Evolutionary conservation across 2,888 invertebrate species (phyloP).

Genomic region (Thalpophila matura): DNA sequence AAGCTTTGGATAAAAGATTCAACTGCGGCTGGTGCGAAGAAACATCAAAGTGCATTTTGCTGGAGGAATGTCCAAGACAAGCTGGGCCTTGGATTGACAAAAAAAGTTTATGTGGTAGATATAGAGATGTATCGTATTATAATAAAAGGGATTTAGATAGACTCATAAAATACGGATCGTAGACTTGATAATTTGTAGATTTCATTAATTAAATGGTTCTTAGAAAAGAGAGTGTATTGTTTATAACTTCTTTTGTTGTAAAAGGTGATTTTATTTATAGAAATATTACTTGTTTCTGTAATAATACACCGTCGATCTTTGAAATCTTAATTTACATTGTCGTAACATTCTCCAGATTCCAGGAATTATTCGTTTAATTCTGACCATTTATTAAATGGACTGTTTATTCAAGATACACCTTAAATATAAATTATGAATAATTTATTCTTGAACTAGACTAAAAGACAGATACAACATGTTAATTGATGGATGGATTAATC

Average conservation of each 20-base stretch:
- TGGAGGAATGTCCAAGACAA: conserved; percentile 65
- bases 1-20: conserved; percentile 61
- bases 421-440: too few species aligned
- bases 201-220: neutral
- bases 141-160: neutral
- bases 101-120: conserved; percentile 28
- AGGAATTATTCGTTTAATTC: too few species aligned
- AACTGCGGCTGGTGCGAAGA: conserved; percentile 69
- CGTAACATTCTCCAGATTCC: too few species aligned
- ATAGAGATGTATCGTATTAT: neutral
- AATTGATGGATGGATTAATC: too few species aligned
- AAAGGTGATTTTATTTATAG: neutral
- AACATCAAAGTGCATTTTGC: conserved; percentile 53
- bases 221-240: too few species aligned
- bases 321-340: too few species aligned
- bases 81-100: conserved; percentile 33
- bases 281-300: too few species aligned
- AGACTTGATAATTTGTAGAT: neutral
- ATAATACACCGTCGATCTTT: too few species aligned
- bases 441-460: too few species aligned
- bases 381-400: too few species aligned
- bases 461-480: too few species aligned
- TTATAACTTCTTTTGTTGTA: neutral
- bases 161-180: neutral
- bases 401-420: too few species aligned